A percentile compares a stretch with the other conserved stretches of the same genome.
Conservation (phyloP, 2,888 invertebrate genomes). For the Drymonia ruficornis region DNA sequence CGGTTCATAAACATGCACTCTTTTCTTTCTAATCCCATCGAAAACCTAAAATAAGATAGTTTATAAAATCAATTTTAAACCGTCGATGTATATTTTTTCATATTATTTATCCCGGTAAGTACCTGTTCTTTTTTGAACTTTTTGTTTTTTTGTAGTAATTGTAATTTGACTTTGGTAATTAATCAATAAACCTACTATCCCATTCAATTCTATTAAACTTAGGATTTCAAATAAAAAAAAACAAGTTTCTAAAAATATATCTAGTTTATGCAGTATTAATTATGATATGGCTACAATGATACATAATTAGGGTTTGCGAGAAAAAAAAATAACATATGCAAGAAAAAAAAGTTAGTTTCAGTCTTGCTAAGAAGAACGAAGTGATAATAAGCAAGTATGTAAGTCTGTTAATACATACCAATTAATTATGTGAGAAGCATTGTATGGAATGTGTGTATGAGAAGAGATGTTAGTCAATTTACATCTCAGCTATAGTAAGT, state of each 20-base stretch:
- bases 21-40: constrained; percentile 53
- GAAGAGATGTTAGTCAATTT: constrained; percentile 1
- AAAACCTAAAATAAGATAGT: constrained; percentile 57
- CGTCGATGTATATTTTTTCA: no score
- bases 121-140: no score
- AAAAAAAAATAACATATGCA: constrained; percentile 2
- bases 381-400: not conserved
- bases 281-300: no score
- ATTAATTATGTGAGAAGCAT: not conserved
- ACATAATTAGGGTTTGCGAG: no score
- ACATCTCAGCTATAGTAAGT: constrained; percentile 1
- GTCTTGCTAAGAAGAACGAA: not conserved
- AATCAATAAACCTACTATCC: no score
- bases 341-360: not conserved
- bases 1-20: constrained; percentile 60
- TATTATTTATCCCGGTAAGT: no score
- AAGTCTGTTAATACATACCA: constrained; percentile 6
- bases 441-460: not conserved
- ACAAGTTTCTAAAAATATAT: no score
- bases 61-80: not conserved
- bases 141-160: no score
- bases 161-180: no score
- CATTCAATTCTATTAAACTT: no score
- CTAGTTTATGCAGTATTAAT: no score
- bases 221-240: no score